Evolutionary conservation across 1,140 invertebrate genomes (phyloP).

Genomic region (Tribolium castaneum): DNA sequence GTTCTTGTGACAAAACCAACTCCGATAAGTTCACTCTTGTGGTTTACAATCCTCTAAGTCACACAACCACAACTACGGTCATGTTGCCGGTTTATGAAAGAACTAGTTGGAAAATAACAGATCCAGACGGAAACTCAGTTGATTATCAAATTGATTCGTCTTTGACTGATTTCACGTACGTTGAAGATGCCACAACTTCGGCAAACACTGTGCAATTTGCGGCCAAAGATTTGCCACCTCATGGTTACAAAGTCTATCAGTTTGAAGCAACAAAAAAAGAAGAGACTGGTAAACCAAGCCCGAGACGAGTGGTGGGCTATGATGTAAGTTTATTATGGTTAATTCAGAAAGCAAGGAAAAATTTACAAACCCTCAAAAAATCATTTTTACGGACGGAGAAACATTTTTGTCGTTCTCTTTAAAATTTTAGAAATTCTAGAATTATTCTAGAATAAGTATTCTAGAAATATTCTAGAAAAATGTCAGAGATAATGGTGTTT

Average conservation of each 20-base stretch:
- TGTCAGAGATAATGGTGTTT: too few relatives aligned
- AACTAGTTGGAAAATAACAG: conserved; percentile 63
- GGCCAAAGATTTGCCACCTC: conserved; percentile 68
- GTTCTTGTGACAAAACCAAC: conserved; percentile 71
- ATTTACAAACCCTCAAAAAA: too few relatives aligned
- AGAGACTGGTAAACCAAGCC: conserved; percentile 58
- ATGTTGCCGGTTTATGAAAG: conserved; percentile 74
- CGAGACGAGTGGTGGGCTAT: neutral
- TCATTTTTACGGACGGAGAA: too few relatives aligned
- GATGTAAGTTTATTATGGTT: neutral
- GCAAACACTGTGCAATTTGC: neutral
- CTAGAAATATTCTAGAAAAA: too few relatives aligned
- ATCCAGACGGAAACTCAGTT: conserved; percentile 13
- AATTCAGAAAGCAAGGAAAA: too few relatives aligned
- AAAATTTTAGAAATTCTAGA: too few relatives aligned
- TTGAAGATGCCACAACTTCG: neutral
- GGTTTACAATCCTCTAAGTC: conserved; percentile 83
- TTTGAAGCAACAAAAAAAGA: conserved; percentile 56
- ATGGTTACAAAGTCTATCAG: conserved; percentile 73
- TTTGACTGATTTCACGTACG: neutral
- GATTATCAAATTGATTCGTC: neutral
- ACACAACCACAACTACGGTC: conserved; percentile 71
- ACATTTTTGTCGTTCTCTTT: too few relatives aligned
- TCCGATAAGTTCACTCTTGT: conserved; percentile 72
- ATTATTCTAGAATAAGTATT: too few relatives aligned